These are phyloP conservation scores for Umimayanthus chanpuru DNA, from an alignment of 92 coral and sea anemone genomes.

Conservation along the genomic window DNA sequence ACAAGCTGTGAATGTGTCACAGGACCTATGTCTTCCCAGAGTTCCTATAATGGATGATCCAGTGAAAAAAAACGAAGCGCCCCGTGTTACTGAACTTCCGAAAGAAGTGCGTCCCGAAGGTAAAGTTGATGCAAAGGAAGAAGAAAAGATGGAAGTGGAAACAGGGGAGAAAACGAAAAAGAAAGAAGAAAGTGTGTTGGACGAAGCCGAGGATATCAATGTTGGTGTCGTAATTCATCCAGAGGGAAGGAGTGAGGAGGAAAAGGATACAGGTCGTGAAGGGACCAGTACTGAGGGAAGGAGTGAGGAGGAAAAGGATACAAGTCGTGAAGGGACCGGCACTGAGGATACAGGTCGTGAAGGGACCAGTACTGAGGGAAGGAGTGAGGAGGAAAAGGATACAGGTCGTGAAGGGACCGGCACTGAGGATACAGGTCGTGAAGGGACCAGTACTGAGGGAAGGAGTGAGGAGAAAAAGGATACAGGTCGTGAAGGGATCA, in stretches of 20 bases:
- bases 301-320: not conserved
- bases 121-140: not conserved
- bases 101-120: not conserved
- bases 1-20: constrained; percentile 34
- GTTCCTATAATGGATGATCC: not conserved
- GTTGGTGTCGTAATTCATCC: not conserved
- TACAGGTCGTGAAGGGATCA: not conserved
- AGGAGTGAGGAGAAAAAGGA: not conserved
- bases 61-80: not conserved
- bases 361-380: not conserved
- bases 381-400: not conserved
- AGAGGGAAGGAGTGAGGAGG: not conserved
- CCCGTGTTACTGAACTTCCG: not conserved
- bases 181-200: not conserved
- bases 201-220: not conserved
- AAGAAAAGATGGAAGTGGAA: constrained; percentile 31
- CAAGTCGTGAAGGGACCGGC: not conserved
- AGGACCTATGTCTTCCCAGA: constrained; percentile 23
- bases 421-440: not conserved
- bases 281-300: not conserved
- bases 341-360: not conserved
- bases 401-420: not conserved
- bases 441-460: not conserved
- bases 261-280: not conserved
- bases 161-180: not conserved